Percentiles rank a stretch among this genome's conserved stretches.
These are phyloP conservation scores for Acrocyrtus sp. DNA, from an alignment of 2,888 invertebrate genomes.

Conservation along the genomic window DNA sequence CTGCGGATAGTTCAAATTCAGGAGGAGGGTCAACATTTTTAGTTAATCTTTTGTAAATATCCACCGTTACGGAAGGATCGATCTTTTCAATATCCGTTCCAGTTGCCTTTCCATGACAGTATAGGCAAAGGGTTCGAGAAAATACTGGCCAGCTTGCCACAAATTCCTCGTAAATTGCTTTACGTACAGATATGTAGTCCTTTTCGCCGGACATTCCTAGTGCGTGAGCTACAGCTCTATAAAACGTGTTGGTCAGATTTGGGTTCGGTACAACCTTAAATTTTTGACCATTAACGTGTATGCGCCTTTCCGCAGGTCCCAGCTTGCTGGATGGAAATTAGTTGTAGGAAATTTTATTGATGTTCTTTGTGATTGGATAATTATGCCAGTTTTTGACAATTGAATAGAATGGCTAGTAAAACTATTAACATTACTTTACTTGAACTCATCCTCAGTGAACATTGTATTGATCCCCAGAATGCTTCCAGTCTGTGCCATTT, in stretches of 20 bases:
- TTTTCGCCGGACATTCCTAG: slow-evolving; percentile 15
- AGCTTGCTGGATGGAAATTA: slow-evolving; percentile 19
- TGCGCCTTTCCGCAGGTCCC: slow-evolving; percentile 27
- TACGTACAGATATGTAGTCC: not conserved
- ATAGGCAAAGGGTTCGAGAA: not conserved
- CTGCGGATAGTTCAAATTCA: slow-evolving; percentile 33
- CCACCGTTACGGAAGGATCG: slow-evolving; percentile 3
- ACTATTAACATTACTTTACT: slow-evolving; percentile 31
- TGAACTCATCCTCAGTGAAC: slow-evolving; percentile 24
- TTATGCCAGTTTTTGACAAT: not conserved
- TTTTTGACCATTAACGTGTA: slow-evolving; percentile 47
- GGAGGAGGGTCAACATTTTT: not conserved
- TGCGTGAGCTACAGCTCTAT: slow-evolving; percentile 28
- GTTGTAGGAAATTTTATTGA: not conserved
- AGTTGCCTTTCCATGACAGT: not conserved
- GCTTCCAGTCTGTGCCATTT: slow-evolving; percentile 2
- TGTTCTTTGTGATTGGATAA: not conserved
- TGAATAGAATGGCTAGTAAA: too few species aligned
- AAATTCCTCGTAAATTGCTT: slow-evolving; percentile 8
- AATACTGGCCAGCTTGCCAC: slow-evolving; percentile 17
- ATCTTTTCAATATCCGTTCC: not conserved
- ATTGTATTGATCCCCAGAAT: slow-evolving; percentile 4
- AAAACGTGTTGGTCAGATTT: slow-evolving; percentile 9
- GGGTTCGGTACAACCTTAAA: slow-evolving; percentile 32
- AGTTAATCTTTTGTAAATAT: slow-evolving; percentile 14